Evolutionary conservation across 2,888 invertebrate genomes (phyloP).

Genomic region (Rhodophaea formosa): DNA sequence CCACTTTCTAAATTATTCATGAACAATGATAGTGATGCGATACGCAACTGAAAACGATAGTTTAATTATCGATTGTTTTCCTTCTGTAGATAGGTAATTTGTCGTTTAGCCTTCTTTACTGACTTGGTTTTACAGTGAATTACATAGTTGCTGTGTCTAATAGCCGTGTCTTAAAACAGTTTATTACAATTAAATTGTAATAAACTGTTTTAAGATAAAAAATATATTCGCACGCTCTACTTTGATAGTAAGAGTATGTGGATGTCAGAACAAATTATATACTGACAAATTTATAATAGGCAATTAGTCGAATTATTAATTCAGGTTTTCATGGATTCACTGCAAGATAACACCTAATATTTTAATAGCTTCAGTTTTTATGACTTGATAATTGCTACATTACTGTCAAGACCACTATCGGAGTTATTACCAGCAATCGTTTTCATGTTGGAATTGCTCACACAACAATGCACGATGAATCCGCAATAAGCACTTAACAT

Average conservation of each 20-base stretch:
- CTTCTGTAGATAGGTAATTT: neutral
- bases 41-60: conserved; percentile 17
- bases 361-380: too few species aligned
- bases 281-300: too few species aligned
- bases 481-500: conserved; percentile 4
- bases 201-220: too few species aligned
- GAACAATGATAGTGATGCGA: conserved; percentile 39
- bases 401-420: too few species aligned
- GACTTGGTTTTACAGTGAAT: neutral
- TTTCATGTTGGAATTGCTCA: neutral
- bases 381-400: too few species aligned
- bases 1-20: conserved; percentile 61
- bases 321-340: too few species aligned
- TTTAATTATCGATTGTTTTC: conserved; percentile 17
- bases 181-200: neutral
- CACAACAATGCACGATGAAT: neutral
- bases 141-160: neutral
- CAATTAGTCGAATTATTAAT: too few species aligned
- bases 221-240: neutral
- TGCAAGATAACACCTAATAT: too few species aligned
- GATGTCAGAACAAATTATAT: too few species aligned
- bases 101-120: neutral
- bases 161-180: neutral
- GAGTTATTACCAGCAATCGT: neutral
- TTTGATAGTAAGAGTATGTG: neutral